Evolutionary conservation across 2,797 vertebrate species (phyloP), one percentile per base, ranked within the genome.

Genomic region (Gymnocypris eckloni): DNA sequence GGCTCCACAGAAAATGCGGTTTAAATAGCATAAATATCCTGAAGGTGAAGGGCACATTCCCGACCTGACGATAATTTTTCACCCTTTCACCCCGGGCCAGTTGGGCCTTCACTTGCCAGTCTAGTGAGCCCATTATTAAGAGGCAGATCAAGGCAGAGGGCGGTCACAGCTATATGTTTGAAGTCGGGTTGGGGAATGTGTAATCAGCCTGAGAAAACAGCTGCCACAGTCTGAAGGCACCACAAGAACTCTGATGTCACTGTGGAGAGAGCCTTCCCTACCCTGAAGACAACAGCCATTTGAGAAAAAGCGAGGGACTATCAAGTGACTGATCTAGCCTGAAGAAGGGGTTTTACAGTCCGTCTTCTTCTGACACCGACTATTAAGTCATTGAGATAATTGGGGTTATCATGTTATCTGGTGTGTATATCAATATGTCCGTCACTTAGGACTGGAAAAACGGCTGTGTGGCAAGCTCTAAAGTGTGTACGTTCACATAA

Each of bases 1-100:
- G 56, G 50, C 54, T 66, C n/a, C 15, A 90, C 81, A 89, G 87
- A 87, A 80, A 79, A 73, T 73, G 48, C 0, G 90, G 83, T 93
- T 94, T 90, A 93, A 93, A 85, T 48, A 93, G 90, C 73, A 81
- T 91, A 92, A 93, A 90, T 43, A 81, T 87, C 89, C 88, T 45
- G 7, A 82, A 85, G 91, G 92, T 90, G 83, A 88, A 88, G 90
- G 91, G 85, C 48, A 61, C 81, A 88, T 86, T 87, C 81, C 86
- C 67, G 66, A 16, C 69, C 81, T 87, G 72, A 13, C 15, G 82
- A 75, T 79, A 83, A 92, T 92, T 91, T 61, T 71, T 79, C 52
- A 61, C 61, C 86, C 87, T 39, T 71, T 25, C 50, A 71, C 79
- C 61, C 88, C 89, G 87, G 54, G 79, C 92, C 88, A 88, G 67